Percentiles rank a stretch among this genome's conserved stretches.
phyloP scores from a whole-genome alignment of 2,797 vertebrate species.

The Pangasius macronema region DNA sequence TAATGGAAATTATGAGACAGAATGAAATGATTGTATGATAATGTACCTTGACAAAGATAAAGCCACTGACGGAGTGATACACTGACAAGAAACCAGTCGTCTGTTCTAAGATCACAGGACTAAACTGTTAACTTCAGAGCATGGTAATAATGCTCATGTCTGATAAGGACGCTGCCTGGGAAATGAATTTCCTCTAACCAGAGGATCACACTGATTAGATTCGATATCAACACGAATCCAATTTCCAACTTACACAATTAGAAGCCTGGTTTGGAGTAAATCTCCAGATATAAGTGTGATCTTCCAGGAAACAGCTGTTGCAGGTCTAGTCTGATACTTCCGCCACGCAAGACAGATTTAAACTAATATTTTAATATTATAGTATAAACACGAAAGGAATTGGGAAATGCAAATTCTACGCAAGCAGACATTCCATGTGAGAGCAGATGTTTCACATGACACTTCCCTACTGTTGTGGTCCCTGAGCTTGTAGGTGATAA shows the following conservation, averaged over 20 bases:
- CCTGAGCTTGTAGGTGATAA: slow-evolving; percentile 16
- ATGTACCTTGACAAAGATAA: slow-evolving; percentile 38
- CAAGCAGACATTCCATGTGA: neutral
- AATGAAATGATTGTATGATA: slow-evolving; percentile 35
- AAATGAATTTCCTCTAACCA: slow-evolving; percentile 32
- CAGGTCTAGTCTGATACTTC: slow-evolving; percentile 5
- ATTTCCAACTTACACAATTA: slow-evolving; percentile 34
- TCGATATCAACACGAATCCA: slow-evolving; percentile 31
- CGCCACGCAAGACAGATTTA: neutral
- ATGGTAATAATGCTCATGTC: slow-evolving; percentile 14
- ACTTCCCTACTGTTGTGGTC: neutral
- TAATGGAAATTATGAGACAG: slow-evolving; percentile 51
- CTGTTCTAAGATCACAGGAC: slow-evolving; percentile 22
- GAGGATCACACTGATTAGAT: slow-evolving; percentile 37
- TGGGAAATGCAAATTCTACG: neutral
- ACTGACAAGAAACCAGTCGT: slow-evolving; percentile 10
- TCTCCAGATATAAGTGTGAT: slow-evolving; percentile 11
- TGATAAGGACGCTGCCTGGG: slow-evolving; percentile 23
- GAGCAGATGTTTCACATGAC: neutral
- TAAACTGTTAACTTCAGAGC: slow-evolving; percentile 27
- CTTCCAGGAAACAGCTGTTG: neutral
- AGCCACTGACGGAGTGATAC: slow-evolving; percentile 11
- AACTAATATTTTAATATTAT: neutral
- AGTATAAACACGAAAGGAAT: neutral
- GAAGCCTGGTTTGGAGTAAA: neutral